These are phyloP conservation scores for Nicator chloris DNA, from an alignment of 2,113 vertebrate species.

Conservation along the genomic window DNA sequence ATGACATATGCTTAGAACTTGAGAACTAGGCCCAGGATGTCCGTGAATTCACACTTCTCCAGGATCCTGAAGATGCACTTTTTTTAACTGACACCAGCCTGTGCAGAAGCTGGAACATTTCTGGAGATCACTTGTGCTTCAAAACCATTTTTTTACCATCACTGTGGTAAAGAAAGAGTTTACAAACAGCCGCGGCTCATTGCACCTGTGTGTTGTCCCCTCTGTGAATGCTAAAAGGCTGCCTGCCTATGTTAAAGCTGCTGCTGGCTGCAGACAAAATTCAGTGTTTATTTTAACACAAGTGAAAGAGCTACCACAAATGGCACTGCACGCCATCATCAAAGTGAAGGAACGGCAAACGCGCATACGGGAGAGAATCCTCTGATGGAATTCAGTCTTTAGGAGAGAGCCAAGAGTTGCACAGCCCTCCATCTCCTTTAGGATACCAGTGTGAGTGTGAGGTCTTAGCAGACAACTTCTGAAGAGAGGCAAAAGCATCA, in stretches of 20 bases:
- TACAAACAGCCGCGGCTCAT: accelerated
- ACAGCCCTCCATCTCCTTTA: background rate
- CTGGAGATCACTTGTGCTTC: background rate
- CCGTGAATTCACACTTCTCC: background rate
- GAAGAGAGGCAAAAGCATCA: background rate
- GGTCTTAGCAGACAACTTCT: background rate
- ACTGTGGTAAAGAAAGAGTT: background rate
- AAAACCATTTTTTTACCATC: too few relatives aligned
- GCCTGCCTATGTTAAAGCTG: background rate
- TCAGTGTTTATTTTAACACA: conserved; percentile 3
- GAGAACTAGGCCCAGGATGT: background rate
- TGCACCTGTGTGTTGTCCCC: background rate
- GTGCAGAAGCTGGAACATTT: background rate
- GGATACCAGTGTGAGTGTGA: background rate
- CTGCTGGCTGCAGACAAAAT: background rate
- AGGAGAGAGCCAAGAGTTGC: background rate
- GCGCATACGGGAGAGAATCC: background rate
- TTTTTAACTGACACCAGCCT: background rate
- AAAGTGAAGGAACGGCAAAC: background rate
- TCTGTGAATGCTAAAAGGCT: background rate
- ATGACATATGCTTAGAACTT: background rate
- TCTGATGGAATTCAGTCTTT: background rate
- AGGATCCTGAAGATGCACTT: background rate
- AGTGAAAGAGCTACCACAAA: conserved; percentile 7
- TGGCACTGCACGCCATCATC: background rate